Base-by-base conservation (phyloP, 2,888 invertebrate genomes). In the Amiota mariae region DNA sequence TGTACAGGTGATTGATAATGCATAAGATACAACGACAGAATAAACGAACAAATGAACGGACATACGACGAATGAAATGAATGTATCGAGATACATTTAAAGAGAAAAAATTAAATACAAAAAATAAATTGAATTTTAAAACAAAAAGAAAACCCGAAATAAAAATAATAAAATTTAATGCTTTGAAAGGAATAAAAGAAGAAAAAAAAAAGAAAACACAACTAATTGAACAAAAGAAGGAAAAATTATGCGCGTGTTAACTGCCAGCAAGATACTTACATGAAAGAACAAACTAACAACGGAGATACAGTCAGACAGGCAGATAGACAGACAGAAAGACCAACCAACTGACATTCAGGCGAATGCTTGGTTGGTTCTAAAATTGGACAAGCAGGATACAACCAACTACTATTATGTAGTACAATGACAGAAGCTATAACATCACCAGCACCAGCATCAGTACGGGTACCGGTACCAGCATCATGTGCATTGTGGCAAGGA, bases 1-100 rank as follows among this genome's bases (percentile, higher is more conserved):
- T 46, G 56, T 54, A 18, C 71, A 64, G 66, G 72, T 66, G 72
- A 72, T 72, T 72, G 72, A 72, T 72, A 72, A 72, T 72, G 66
- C 51, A 68, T 18, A 57, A 66, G 66, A 54, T 63, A 54, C 72
- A 66, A 24, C 24, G 10, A 63, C 6, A 8, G 10, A 67, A 36
- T 47, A 54, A 66, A 10, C 66, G 24, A 63, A 63, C 24, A 24
- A 18, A 59, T 18, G 20, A 54, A 15, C n/a, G 54, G n/a, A 15
- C n/a, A 13, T 15, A 54, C 54, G 13, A 54, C 15, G 54, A 54
- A 54, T n/a, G 54, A 24, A 24, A 24, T 24, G 24, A 24, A 24
- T 24, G 24, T 24, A 24, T 24, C 24, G 24, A 24, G 24, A 24
- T 24, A 24, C 24, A 24, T 24, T 24, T 24, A 24, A 24, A 13